These are phyloP conservation scores for Drosophila multiciliata DNA, from an alignment of 2,888 invertebrate genomes.

Conservation along the genomic window DNA sequence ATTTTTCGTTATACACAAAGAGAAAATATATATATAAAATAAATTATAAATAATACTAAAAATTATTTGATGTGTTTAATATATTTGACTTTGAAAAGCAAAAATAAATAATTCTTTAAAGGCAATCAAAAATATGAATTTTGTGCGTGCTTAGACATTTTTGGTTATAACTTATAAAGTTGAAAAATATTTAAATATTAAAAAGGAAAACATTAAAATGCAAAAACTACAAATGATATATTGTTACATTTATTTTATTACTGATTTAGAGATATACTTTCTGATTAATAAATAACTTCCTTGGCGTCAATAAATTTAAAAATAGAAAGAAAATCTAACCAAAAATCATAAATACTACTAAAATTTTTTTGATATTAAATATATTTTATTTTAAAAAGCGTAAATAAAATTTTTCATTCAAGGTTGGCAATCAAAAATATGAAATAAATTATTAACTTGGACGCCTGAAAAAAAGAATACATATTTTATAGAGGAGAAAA, in stretches of 20 bases:
- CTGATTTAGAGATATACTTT: neutral
- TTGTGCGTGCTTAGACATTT: too few species aligned
- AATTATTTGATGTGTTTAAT: too few species aligned
- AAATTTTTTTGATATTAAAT: neutral
- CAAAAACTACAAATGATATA: neutral
- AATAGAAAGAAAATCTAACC: neutral
- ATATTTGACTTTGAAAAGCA: too few species aligned
- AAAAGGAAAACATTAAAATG: neutral
- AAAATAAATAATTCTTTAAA: too few species aligned
- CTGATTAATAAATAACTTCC: neutral
- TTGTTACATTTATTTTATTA: neutral
- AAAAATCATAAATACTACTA: neutral
- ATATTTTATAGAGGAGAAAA: neutral
- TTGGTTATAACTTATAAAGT: too few species aligned
- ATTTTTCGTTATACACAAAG: too few species aligned
- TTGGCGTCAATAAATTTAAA: neutral
- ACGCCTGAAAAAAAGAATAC: neutral
- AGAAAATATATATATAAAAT: too few species aligned
- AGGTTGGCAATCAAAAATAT: neutral
- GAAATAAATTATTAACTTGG: neutral
- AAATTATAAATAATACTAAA: too few species aligned
- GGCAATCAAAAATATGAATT: too few species aligned
- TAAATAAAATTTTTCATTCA: neutral
- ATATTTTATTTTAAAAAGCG: neutral
- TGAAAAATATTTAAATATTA: neutral